phyloP scores from a whole-genome alignment of 2,888 invertebrate species.

The Melanargia galathea region DNA sequence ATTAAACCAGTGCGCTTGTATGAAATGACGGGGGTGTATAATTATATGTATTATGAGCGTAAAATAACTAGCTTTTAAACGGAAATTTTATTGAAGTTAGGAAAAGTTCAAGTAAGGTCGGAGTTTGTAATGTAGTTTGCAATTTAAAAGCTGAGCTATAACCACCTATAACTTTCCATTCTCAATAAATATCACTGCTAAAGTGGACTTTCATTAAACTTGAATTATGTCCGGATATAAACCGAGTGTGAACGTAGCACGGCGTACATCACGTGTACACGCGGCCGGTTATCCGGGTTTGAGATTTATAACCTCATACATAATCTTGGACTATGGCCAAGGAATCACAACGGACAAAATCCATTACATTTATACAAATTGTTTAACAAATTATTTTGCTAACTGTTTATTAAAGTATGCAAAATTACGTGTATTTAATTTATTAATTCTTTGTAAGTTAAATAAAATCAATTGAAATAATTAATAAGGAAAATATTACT shows the following conservation, averaged over 20 bases:
- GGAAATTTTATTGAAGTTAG: too few relatives aligned
- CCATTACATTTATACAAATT: conserved; percentile 8
- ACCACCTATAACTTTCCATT: neutral
- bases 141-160: neutral
- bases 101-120: too few relatives aligned
- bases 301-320: conserved; percentile 32
- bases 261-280: conserved; percentile 33
- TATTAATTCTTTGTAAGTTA: too few relatives aligned
- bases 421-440: neutral
- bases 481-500: too few relatives aligned
- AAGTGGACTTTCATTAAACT: conserved; percentile 11
- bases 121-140: too few relatives aligned
- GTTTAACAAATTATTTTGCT: too few relatives aligned
- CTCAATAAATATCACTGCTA: conserved; percentile 8
- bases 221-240: conserved; percentile 12
- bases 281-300: conserved; percentile 35
- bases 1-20: too few relatives aligned
- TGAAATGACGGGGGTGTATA: too few relatives aligned
- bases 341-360: conserved; percentile 16
- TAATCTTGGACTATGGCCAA: conserved; percentile 33
- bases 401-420: neutral
- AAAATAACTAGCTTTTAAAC: too few relatives aligned
- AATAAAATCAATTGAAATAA: too few relatives aligned
- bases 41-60: too few relatives aligned
- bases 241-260: conserved; percentile 17